A percentile compares a stretch with the other conserved stretches of the same genome.
phyloP scores from a whole-genome alignment of 2,888 invertebrate species.

The Trypoxylon attenuatum region DNA sequence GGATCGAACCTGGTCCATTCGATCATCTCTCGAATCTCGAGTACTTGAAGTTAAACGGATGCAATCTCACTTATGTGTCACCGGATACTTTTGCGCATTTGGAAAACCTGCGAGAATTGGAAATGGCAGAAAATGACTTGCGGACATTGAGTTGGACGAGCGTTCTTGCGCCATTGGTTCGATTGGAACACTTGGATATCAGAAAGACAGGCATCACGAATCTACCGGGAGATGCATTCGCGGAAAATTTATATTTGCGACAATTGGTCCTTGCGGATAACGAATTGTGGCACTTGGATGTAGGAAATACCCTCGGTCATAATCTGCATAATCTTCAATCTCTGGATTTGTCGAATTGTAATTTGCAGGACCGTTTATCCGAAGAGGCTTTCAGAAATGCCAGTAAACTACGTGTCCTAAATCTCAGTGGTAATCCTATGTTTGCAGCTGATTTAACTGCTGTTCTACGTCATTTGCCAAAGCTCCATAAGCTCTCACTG shows the following conservation, averaged over 20 bases:
- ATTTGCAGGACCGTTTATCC: conserved; percentile 80
- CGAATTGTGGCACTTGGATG: conserved; percentile 80
- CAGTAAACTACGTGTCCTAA: conserved; percentile 80
- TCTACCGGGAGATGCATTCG: conserved; percentile 80
- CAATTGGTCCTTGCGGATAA: conserved; percentile 81
- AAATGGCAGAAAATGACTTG: conserved; percentile 79
- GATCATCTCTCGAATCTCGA: conserved; percentile 81
- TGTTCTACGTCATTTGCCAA: conserved; percentile 80
- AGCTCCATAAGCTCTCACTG: conserved; percentile 81
- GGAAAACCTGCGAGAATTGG: conserved; percentile 80
- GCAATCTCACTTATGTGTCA: conserved; percentile 79
- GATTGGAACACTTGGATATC: conserved; percentile 81
- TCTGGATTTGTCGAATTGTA: conserved; percentile 82
- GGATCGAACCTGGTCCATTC: conserved; percentile 78
- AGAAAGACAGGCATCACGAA: conserved; percentile 79
- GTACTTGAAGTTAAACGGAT: conserved; percentile 80
- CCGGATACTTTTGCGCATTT: conserved; percentile 78
- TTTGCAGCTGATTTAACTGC: conserved; percentile 82
- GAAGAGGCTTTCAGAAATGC: conserved; percentile 83
- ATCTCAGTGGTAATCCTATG: conserved; percentile 82
- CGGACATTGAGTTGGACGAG: conserved; percentile 79
- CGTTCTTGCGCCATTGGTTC: conserved; percentile 78
- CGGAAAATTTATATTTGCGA: conserved; percentile 80
- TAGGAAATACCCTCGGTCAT: conserved; percentile 80
- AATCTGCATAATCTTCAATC: conserved; percentile 81